These are phyloP conservation scores for Albula goreensis DNA, from an alignment of 2,113 vertebrate genomes.

Conservation along the genomic window DNA sequence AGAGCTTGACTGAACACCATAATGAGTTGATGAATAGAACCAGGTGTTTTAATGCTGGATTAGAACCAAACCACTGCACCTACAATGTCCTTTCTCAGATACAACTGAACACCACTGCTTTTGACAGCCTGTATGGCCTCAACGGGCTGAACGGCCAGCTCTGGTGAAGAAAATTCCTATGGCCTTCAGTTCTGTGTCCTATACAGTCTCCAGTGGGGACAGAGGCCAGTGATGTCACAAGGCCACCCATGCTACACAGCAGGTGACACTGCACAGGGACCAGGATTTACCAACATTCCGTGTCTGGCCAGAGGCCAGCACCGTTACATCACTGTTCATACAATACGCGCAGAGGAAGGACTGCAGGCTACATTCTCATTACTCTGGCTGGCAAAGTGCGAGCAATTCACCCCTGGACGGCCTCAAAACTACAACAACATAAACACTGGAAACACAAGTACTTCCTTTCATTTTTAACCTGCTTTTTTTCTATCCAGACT, in stretches of 20 bases:
- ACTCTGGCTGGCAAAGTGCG: not conserved
- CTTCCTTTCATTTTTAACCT: not conserved
- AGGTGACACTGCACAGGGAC: not conserved
- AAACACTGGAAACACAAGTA: not conserved
- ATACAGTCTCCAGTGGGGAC: not conserved
- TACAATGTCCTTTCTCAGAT: no score
- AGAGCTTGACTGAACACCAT: no score
- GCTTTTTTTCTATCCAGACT: not conserved
- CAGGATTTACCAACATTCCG: not conserved
- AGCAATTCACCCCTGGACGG: not conserved
- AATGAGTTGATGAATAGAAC: no score
- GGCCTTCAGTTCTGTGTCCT: no score
- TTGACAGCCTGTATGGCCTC: no score
- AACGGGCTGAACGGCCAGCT: no score
- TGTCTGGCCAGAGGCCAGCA: not conserved
- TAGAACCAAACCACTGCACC: no score
- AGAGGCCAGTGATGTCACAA: not conserved
- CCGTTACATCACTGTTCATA: not conserved
- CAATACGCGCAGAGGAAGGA: not conserved
- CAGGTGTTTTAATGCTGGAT: no score
- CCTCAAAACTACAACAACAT: not conserved
- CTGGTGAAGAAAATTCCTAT: no score
- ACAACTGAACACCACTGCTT: no score
- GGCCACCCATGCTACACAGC: not conserved
- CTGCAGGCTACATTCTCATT: not conserved